Base-by-base conservation (phyloP, 2,113 vertebrate genomes). In the Chroicocephalus ridibundus region DNA sequence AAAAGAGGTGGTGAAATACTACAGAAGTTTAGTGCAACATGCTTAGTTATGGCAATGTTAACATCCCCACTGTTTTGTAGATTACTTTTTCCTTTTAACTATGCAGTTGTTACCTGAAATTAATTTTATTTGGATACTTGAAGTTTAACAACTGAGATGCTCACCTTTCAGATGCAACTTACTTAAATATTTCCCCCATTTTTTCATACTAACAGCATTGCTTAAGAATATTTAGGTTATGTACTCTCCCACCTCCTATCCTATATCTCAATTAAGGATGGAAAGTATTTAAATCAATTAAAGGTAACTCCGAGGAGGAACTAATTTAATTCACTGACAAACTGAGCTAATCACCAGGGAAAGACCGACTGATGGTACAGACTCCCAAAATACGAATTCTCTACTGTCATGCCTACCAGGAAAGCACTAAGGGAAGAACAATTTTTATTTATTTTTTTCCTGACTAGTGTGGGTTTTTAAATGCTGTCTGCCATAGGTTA, bases 241-340 rank as follows among this genome's bases (percentile, higher is more conserved):
- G 7, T 83, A 58, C 47, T 81, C 19, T 91, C 17, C n/a, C 26
- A 60, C 38, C 18, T 84, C 31, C 8, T 62, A 57, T 65, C 77
- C 69, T 91, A 52, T 22, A 52, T 82, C 80, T 93, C 77, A 93
- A 27, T 94, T 87, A 82, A 78, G 34, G 26, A 51, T 64, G 55
- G 51, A 89, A 72, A 93, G 6, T 40, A 32, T 69, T 94, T 89
- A 76, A 78, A 89, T 91, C 74, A 87, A 52, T 95, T 96, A 75
- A 34, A 76, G 81, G 52, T 84, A 96, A 82, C 77, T 94, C 36
- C 47, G 65, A 84, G 74, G 44, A 79, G 83, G 91, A 94, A 87
- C 26, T 40, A 52, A 86, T 84, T 91, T 70, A 92, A 92, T 94
- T 96, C 65, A 94, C 69, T 51, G 52, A 52, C 74, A 93, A 89